Evolutionary conservation across 2,888 invertebrate genomes (phyloP), one percentile per base, ranked within the genome.

Genomic region (Seira sanloemensis): DNA sequence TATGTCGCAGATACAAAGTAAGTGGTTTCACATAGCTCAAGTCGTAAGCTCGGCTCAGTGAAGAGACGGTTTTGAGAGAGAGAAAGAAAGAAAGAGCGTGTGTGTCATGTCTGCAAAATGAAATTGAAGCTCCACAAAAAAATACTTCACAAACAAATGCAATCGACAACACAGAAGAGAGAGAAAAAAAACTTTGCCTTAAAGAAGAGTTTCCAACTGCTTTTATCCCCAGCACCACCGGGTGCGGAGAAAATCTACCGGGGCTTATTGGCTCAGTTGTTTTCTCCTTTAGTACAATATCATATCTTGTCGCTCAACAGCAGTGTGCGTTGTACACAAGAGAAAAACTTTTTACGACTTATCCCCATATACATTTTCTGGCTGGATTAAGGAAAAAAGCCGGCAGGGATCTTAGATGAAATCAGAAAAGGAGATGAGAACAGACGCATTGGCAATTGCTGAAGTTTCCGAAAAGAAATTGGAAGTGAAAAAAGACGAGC

Each of bases 321-420:
- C 68, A n/a, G n/a, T n/a, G n/a, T n/a, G n/a, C n/a, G n/a, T n/a
- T n/a, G n/a, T n/a, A n/a, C n/a, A n/a, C n/a, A n/a, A n/a, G n/a
- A n/a, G n/a, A 75, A 75, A 73, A 75, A 75, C 69, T 69, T 75
- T 80, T 81, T 81, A 81, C 71, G 75, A 75, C 81, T 74, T 80
- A 73, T 69, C 23, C 81, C 81, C 65, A 65, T 81, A 69, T 75
- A n/a, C n/a, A n/a, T n/a, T n/a, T 69, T 81, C 76, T 69, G 71
- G 81, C 69, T 66, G 81, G 81, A 81, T 81, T 81, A 81, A 81
- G 69, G 67, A 76, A n/a, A 81, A 81, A 81, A 75, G 75, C 81
- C 50, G 65, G 69, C 26, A 69, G 75, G n/a, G 75, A 68, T 75
- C 46, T 81, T 81, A 71, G 27, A 37, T 54, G 62, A 27, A n/a